Evolutionary conservation across 2,113 vertebrate species (phyloP).

Genomic region (Cryptomyrus ogoouensis): DNA sequence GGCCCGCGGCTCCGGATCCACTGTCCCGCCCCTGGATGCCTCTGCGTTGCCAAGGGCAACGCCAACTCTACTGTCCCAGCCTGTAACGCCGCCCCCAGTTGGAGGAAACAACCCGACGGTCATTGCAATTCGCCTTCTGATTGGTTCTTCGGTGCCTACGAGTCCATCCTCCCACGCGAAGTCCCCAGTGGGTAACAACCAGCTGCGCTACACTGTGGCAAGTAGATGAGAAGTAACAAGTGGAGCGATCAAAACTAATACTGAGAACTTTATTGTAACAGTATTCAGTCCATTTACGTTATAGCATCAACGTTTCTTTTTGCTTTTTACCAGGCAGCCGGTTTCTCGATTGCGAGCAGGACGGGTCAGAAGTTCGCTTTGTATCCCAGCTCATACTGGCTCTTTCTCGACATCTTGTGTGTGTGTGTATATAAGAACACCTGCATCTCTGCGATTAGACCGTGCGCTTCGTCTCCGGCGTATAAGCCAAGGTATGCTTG

Average conservation of each 20-base stretch:
- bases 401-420: slow-evolving; percentile 2
- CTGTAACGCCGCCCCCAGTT: background rate
- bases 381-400: background rate
- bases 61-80: background rate
- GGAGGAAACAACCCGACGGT: background rate
- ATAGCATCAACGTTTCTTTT: background rate
- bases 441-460: background rate
- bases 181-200: background rate
- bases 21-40: slow-evolving; percentile 6
- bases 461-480: background rate
- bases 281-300: background rate
- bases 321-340: background rate
- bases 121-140: background rate
- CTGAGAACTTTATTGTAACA: background rate
- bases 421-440: background rate
- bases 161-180: background rate
- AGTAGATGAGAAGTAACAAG: slow-evolving; percentile 1
- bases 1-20: background rate
- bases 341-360: background rate
- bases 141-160: background rate
- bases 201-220: background rate
- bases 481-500: background rate
- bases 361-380: background rate
- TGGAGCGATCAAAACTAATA: background rate
- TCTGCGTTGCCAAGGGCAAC: slow-evolving; percentile 19